Evolutionary conservation across 2,888 invertebrate species (phyloP), one percentile per base, ranked within the genome.

Genomic region (Herminia tarsipennalis): DNA sequence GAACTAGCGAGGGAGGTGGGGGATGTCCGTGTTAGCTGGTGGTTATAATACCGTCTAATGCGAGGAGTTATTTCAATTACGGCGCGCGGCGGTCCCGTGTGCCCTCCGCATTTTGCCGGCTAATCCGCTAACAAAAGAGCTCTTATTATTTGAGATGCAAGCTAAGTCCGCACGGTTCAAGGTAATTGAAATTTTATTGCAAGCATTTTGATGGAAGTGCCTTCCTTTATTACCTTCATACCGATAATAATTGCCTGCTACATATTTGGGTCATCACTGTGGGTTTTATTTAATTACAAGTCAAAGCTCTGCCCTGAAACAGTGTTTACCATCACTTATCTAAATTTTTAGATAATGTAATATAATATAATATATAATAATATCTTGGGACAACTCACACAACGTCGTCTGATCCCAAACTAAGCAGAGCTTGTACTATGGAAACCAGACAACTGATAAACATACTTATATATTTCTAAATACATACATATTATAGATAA

Each of bases 171-270:
- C 63, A 63, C 60, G 67, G 61, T 66, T 59, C 61, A 56, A 61
- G 72, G 73, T 78, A 81, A 79, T 79, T 77, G 78, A 75, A 81
- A 79, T 78, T 81, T 82, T 83, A 83, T 83, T 79, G 81, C 78
- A 66, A 71, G 40, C 57, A 59, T 70, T 73, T 66, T 67, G 70
- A 68, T 70, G 66, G 59, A 51, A 25, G 59, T 35, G 49, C 53
- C 46, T 48, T 40, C 40, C 48, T 56, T 61, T 52, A 51, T 52
- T 48, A 41, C 40, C 48, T 56, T 61, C 53, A 51, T 52, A 40
- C 29, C 33, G 29, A 41, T 37, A 34, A 28, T 56, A 28, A 51
- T 41, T 35, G 10, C 24, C 16, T 35, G 6, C 10, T 5, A 20
- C n/a, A n/a, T n/a, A n/a, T n/a, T n/a, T 18, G 12, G 5, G 18